Evolutionary conservation across 1,140 invertebrate genomes (phyloP), one percentile per base, ranked within the genome.

Genomic region (Achroia grisella): DNA sequence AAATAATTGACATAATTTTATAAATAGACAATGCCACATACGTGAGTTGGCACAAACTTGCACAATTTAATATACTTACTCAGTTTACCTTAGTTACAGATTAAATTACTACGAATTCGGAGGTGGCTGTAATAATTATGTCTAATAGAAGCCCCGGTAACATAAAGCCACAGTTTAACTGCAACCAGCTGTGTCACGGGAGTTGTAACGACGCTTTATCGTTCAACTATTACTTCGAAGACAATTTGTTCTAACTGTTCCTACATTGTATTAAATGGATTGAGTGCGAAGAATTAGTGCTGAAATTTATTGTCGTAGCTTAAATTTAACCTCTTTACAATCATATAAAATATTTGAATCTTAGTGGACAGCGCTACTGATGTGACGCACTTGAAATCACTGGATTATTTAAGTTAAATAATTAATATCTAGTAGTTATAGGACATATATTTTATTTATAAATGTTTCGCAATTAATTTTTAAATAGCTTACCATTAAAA

Each of bases 141-240:
- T 62, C 54, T 61, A 59, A 59, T 53, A 61, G 57, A 51, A 59
- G 44, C 55, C 45, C 35, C 56, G 52, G 56, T 55, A 67, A 63
- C 62, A 68, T 72, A 72, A 72, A 75, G 71, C 64, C 51, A 59
- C 33, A 56, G 66, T 66, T 72, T 75, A 66, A 71, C 55, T 61
- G 56, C 60, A 48, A 56, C 50, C 71, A 75, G 63, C 69, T 75
- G 71, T 52, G 66, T 60, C 64, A 53, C 47, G 45, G 51, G 51
- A 66, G 51, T 63, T 70, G 62, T 62, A 69, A 61, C 56, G 60
- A 62, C 50, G 50, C 41, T 61, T 61, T 64, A 57, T 54, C 43
- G 61, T 48, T 56, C 46, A 56, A 52, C 41, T 54, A 50, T 62
- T 52, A 52, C 56, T 55, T 12, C 41, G 11, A 51, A 59, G 56